phyloP scores from a whole-genome alignment of 2,888 invertebrate species.

The Monopis laevigella region DNA sequence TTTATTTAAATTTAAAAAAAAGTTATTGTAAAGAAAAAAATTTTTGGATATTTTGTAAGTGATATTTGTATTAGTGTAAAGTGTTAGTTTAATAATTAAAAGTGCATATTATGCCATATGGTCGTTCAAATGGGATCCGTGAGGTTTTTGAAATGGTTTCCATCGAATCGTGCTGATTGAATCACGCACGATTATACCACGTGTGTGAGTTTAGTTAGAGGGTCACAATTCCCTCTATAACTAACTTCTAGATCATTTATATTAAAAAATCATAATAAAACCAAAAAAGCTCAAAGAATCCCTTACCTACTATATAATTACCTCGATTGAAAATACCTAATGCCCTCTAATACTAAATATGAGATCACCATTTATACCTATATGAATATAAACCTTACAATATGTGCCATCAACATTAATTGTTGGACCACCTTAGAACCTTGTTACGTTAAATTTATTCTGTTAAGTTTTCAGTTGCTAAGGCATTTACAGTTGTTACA shows the following conservation, averaged over 20 bases:
- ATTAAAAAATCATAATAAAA: background rate
- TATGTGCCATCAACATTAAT: no score
- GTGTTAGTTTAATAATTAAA: slow-evolving; percentile 18
- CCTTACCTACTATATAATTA: no score
- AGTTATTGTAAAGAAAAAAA: no score
- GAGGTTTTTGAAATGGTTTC: slow-evolving; percentile 24
- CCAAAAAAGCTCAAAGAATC: background rate
- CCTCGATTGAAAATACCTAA: no score
- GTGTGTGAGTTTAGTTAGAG: slow-evolving; percentile 48
- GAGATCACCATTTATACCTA: no score
- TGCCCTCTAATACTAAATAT: no score
- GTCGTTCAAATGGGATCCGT: slow-evolving; percentile 48
- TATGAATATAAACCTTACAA: no score
- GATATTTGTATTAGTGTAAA: background rate
- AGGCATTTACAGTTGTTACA: no score
- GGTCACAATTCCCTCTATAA: slow-evolving; percentile 53
- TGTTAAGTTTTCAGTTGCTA: no score
- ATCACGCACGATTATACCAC: slow-evolving; percentile 41
- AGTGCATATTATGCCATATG: slow-evolving; percentile 58
- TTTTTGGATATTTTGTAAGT: background rate
- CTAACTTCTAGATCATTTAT: background rate
- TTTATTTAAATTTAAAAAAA: background rate
- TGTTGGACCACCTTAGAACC: no score
- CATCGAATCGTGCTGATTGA: slow-evolving; percentile 44
- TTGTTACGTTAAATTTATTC: no score